Evolutionary conservation across 2,888 invertebrate genomes (phyloP), one percentile per base, ranked within the genome.

Genomic region (Andricus quercusramuli): DNA sequence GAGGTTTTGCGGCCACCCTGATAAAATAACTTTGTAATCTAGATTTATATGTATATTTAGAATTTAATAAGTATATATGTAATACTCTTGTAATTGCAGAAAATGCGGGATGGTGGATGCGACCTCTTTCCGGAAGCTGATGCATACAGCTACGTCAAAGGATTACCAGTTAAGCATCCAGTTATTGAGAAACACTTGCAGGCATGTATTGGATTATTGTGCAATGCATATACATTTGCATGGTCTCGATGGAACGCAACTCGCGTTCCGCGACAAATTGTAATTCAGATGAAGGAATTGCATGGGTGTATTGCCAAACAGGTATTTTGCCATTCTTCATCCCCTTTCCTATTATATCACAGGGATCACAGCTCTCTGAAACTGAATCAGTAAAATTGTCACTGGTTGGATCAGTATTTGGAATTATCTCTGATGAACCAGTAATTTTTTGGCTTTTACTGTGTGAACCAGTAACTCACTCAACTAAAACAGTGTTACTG

Each of bases 101-200:
- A 88, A 85, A 90, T 93, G 91, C 94, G 95, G 9, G 94, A 94
- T 3, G 95, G 96, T 0, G 97, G 97, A 0, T 95, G 97, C 79
- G 97, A 98, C 88, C 94, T 98, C 81, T 98, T 98, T 90, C 97
- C 98, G 0, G 96, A 96, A 77, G 95, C 95, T 85, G 98, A 98
- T 90, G 96, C 95, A 0, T 95, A 95, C 89, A 95, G 95, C 88
- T 95, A 97, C 89, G 93, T 97, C 1, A 96, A 96, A 89, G 94
- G 94, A 6, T 87, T 93, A 37, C 85, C 92, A n/a, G 84, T 90
- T 56, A 94, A 94, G 84, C 96, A 97, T 86, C 95, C 95, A 93
- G 94, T 95, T 0, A 94, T 95, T 90, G 97, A 97, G 91, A 94
- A 95, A 83, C 97, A 97, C 92, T 93, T 96, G 66, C 97, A 97